A percentile compares a stretch with the other conserved stretches of the same genome.
phyloP scores from a whole-genome alignment of 2,888 invertebrate species.

The Leucoptera coffeella region DNA sequence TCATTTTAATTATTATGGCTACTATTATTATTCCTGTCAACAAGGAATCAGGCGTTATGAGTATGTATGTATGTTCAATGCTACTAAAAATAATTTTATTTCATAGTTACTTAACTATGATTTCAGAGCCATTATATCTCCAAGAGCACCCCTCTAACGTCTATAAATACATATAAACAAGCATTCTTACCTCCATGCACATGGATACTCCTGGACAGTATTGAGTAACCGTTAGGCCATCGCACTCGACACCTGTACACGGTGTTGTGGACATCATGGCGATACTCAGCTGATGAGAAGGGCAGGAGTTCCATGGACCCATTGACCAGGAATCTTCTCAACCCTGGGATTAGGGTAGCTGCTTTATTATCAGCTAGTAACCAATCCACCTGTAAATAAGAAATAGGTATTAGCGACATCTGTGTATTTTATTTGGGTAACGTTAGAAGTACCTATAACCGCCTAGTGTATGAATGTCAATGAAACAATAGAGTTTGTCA shows the following conservation, averaged over 20 bases:
- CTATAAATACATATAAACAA: background rate
- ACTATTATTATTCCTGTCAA: too few species aligned
- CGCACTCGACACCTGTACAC: slow-evolving; percentile 65
- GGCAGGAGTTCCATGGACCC: slow-evolving; percentile 83
- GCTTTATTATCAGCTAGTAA: slow-evolving; percentile 65
- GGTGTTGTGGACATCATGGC: slow-evolving; percentile 79
- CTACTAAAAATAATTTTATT: too few species aligned
- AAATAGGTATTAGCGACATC: background rate
- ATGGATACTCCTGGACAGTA: slow-evolving; percentile 80
- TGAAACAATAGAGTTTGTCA: too few species aligned
- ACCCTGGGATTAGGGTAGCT: slow-evolving; percentile 59
- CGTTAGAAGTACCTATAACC: too few species aligned
- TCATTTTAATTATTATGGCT: background rate
- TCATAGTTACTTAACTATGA: too few species aligned
- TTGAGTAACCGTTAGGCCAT: slow-evolving; percentile 40
- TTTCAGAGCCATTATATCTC: too few species aligned
- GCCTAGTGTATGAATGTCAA: too few species aligned
- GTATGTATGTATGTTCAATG: too few species aligned
- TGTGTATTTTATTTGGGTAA: too few species aligned
- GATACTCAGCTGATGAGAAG: slow-evolving; percentile 73
- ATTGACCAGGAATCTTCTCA: slow-evolving; percentile 71
- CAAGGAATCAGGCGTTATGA: too few species aligned
- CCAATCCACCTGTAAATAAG: slow-evolving; percentile 62
- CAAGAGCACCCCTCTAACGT: background rate
- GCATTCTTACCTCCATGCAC: slow-evolving; percentile 75